Base-by-base conservation (phyloP, 2,888 invertebrate genomes). In the Ophioninae sp. region DNA sequence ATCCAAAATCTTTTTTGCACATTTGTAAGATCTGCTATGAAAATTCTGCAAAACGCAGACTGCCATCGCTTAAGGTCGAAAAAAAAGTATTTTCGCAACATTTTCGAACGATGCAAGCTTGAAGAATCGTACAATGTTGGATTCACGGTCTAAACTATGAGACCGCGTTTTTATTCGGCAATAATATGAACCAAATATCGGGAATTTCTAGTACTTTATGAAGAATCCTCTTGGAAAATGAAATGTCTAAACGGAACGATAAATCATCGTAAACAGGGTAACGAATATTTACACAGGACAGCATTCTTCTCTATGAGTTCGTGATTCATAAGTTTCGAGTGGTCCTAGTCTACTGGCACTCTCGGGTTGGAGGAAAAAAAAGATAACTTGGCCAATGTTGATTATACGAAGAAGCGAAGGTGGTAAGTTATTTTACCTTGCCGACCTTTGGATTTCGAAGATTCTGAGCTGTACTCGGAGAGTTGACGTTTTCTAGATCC, bases 401-500 rank as follows among this genome's bases (percentile, higher is more conserved):
- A 67, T 67, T 0, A 13, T n/a, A 20, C 20, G 39, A 67, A 67
- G 8, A 67, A 67, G 39, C 37, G 65, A 7, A 30, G 20, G 20
- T 22, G 22, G 22, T 9, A 6, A 5, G 22, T 59, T 22, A 22
- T 20, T 59, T 59, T 89, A 91, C 91, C 89, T 77, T 88, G 89
- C 23, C 88, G 87, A 67, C 86, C 90, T 84, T 91, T 92, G 58
- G 86, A 82, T 82, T 88, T 89, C n/a, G 79, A 79, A 9, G 86
- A 75, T 58, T 92, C 91, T 8, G 88, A 86, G 51, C 84, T 88
- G 68, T 89, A 89, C 37, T 92, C 92, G 5, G 89, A 87, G 20
- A 89, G 85, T 44, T 91, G 91, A 2, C 90, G 87, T 75, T 90
- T 92, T 61, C 90, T 88, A 44, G 88, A 88, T 8, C 86, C 87